Percentiles rank a stretch among this genome's conserved stretches.
These are phyloP conservation scores for Dichetophora obliterata DNA, from an alignment of 2,888 invertebrate genomes.

Conservation along the genomic window DNA sequence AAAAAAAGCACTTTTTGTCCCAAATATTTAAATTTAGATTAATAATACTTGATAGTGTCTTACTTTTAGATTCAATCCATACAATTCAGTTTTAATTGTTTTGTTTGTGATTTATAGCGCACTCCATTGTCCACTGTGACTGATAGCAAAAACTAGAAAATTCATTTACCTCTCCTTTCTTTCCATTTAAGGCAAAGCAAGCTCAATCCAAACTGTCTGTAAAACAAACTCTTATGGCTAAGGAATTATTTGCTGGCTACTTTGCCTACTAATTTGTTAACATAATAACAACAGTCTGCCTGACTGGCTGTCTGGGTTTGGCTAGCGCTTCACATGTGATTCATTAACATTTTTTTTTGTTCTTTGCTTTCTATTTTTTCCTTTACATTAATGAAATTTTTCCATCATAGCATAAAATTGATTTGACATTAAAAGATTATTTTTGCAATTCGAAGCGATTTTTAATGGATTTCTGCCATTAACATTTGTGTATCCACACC, in stretches of 20 bases:
- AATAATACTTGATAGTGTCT: no score
- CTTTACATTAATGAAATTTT: background rate
- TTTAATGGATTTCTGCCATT: constrained; percentile 7
- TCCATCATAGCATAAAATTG: background rate
- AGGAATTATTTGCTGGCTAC: background rate
- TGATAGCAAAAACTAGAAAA: background rate
- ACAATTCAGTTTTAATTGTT: no score
- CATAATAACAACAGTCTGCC: background rate
- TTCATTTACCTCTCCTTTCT: background rate
- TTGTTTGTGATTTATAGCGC: no score
- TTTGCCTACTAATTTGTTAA: background rate
- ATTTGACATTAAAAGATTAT: constrained; percentile 6
- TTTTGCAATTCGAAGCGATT: background rate
- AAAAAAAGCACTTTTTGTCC: no score
- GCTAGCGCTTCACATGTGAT: background rate
- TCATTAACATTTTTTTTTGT: background rate
- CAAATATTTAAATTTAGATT: no score
- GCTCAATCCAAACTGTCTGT: background rate
- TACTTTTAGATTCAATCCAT: no score
- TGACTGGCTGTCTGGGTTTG: background rate
- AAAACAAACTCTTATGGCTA: background rate
- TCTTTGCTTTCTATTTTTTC: background rate
- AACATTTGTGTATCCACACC: background rate
- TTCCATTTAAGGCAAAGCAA: background rate
- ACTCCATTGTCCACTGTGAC: background rate